Conservation (phyloP, 2,113 vertebrate species). For the Lophochroa leadbeateri region DNA sequence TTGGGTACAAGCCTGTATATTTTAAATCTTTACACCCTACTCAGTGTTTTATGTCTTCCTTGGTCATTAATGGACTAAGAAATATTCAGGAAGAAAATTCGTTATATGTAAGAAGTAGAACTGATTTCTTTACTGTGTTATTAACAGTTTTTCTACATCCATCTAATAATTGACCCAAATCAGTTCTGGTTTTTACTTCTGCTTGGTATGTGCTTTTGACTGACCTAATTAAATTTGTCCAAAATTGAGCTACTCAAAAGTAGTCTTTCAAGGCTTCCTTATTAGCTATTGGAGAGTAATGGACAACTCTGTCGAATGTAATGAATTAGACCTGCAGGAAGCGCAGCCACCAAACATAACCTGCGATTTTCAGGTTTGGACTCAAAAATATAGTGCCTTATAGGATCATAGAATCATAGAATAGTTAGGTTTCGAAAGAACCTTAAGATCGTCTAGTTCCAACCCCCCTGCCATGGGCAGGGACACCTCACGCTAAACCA, state of each 20-base stretch:
- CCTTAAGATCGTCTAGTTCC: too few species aligned
- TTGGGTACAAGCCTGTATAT: background rate
- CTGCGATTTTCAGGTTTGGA: background rate
- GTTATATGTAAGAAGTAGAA: background rate
- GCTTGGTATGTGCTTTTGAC: background rate
- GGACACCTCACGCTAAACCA: too few species aligned
- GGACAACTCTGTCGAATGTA: background rate
- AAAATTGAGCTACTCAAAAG: background rate
- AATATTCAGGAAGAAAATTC: background rate
- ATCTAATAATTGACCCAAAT: background rate
- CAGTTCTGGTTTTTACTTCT: background rate
- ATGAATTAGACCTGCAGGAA: background rate
- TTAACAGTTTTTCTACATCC: background rate
- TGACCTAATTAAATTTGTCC: background rate
- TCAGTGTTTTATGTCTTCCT: background rate
- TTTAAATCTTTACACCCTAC: background rate
- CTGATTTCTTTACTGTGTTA: background rate
- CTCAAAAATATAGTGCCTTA: background rate
- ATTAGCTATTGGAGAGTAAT: background rate
- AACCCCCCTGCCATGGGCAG: too few species aligned
- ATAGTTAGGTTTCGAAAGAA: too few species aligned
- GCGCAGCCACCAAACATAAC: background rate
- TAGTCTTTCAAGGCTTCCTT: background rate
- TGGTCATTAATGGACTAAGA: background rate
- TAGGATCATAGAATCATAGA: too few species aligned